Conservation (phyloP, 35 echinoderm and acorn worm species). For the Heliocidaris erythrogramma region DNA sequence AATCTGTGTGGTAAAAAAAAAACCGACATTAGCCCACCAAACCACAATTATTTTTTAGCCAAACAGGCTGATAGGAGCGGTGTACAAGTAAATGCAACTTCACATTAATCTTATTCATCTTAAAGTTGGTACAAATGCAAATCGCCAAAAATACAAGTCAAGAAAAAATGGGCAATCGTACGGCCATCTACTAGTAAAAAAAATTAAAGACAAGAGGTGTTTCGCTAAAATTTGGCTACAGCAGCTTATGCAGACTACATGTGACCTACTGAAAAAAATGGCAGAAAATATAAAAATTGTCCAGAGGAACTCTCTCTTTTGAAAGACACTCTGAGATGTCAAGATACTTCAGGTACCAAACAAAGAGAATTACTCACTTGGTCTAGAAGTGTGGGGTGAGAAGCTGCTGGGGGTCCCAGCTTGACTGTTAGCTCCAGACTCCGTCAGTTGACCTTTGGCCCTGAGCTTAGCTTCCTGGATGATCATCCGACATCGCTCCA, state of each 20-base stretch:
- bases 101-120: too few relatives aligned
- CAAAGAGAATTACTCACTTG: constrained; percentile 60
- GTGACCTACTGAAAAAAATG: too few relatives aligned
- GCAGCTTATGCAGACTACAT: too few relatives aligned
- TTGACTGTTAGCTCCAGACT: constrained; percentile 56
- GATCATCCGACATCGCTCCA: constrained; percentile 71
- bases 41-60: too few relatives aligned
- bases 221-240: too few relatives aligned
- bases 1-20: constrained; percentile 38
- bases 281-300: neutral
- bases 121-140: too few relatives aligned
- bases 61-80: too few relatives aligned
- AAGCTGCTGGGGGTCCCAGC: constrained; percentile 86
- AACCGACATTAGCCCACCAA: neutral
- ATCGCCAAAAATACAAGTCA: too few relatives aligned
- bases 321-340: neutral
- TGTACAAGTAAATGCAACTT: too few relatives aligned
- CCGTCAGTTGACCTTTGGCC: constrained; percentile 68
- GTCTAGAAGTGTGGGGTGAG: constrained; percentile 84
- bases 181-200: too few relatives aligned
- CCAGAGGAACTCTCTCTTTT: neutral
- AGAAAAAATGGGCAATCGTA: too few relatives aligned
- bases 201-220: too few relatives aligned
- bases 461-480: constrained; percentile 88
- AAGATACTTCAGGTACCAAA: neutral